Base-by-base conservation (phyloP, 2,797 vertebrate genomes). In the Ceryle rudis region DNA sequence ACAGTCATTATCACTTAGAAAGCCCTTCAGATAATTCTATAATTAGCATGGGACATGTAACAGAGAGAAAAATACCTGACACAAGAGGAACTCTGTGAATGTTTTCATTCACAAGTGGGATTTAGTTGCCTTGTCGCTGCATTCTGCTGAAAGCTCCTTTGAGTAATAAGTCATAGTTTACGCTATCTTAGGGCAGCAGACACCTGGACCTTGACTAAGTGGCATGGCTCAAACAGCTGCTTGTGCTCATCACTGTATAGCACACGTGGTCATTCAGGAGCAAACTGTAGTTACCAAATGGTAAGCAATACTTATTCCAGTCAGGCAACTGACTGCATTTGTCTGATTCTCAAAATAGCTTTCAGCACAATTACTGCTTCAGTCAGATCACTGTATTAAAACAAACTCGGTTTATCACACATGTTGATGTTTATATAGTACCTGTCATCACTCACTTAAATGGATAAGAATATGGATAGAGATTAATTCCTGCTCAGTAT, bases 371-470 rank as follows among this genome's bases (percentile, higher is more conserved):
- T 72, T 66, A 70, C 62, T 75, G 81, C 80, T 90, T 42, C 90
- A 88, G 81, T 61, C 79, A 60, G 39, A 61, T 75, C 77, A 52
- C 69, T 69, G 89, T 86, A 77, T 67, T 94, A 60, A 95, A 82
- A 78, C 26, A 55, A n/a, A 15, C 65, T 79, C 2, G 1, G 46
- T 73, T 87, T 87, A 83, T 90, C 77, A 49, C 62, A 52, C 66
- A 47, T 81, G 74, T 90, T 93, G 94, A 52, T 90, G 74, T 91
- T 97, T 93, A 93, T 90, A 83, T 21, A 88, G 64, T 23, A 57
- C 69, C 82, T 97, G 91, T 97, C 96, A 95, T 95, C 96, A 89
- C 89, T 84, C 73, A 42, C 91, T 95, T 92, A 77, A 94, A 77
- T 80, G 78, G 72, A 60, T 90, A 69, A 81, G 71, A 83, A 62